Evolutionary conservation across 1,140 invertebrate genomes (phyloP).

Genomic region (Paraescarpia echinospica): DNA sequence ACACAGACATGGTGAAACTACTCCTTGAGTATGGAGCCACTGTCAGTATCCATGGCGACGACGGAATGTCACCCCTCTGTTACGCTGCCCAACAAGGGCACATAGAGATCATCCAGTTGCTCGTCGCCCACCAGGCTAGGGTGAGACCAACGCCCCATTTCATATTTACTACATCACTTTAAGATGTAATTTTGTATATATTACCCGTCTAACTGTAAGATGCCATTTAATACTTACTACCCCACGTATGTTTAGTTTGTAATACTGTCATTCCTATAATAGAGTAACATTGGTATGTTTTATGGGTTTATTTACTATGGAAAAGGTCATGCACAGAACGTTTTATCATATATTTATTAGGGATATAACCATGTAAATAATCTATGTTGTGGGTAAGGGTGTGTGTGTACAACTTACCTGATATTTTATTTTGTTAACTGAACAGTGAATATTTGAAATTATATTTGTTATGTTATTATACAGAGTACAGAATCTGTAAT

Average conservation of each 20-base stretch:
- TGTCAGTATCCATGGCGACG: constrained; percentile 47
- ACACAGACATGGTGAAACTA: constrained; percentile 60
- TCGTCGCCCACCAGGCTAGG: constrained; percentile 71
- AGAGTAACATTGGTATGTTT: background rate
- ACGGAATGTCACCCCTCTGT: constrained; percentile 53
- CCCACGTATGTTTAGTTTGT: background rate
- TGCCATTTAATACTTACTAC: constrained; percentile 38
- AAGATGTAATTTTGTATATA: constrained; percentile 37
- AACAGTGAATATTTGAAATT: background rate
- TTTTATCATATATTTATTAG: background rate
- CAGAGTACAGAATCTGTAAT: background rate
- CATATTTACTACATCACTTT: no score
- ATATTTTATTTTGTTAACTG: background rate
- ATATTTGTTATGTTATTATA: background rate
- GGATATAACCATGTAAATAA: background rate
- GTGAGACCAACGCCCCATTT: constrained; percentile 58
- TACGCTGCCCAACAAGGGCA: constrained; percentile 69
- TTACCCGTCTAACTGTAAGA: background rate
- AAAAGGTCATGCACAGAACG: background rate
- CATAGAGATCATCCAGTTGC: constrained; percentile 78
- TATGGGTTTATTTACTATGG: background rate
- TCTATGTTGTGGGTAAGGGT: background rate
- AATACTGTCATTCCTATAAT: background rate
- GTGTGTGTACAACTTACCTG: background rate
- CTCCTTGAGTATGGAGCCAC: constrained; percentile 52